phyloP scores from a whole-genome alignment of 2,888 invertebrate genomes.

The Drosophila pegasa region DNA sequence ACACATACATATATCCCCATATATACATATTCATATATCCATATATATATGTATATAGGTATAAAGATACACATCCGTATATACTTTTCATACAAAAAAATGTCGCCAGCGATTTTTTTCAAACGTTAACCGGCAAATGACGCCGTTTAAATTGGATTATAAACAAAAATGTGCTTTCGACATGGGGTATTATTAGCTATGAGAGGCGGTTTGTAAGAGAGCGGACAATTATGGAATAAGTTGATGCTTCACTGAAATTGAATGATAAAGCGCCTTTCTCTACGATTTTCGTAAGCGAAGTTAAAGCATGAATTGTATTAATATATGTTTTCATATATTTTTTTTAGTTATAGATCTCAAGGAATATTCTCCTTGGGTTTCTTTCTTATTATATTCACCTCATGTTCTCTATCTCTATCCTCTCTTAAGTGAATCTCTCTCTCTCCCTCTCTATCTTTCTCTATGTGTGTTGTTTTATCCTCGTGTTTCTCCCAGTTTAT shows the following conservation, averaged over 20 bases:
- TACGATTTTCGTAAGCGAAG: neutral
- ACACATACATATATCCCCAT: neutral
- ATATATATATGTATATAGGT: constrained; percentile 10
- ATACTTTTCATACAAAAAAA: constrained; percentile 31
- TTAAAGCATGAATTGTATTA: neutral
- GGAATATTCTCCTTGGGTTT: neutral
- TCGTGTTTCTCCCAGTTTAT: too few species aligned
- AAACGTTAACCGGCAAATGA: constrained; percentile 26
- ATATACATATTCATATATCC: neutral
- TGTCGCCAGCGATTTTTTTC: constrained; percentile 30
- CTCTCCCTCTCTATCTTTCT: neutral
- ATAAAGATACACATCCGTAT: constrained; percentile 17
- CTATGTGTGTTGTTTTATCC: too few species aligned
- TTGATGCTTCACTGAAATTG: neutral
- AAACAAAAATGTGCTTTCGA: constrained; percentile 3
- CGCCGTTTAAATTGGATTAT: constrained; percentile 59
- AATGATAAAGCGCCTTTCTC: neutral
- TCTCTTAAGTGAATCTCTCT: neutral
- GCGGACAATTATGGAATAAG: neutral
- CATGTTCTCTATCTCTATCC: neutral
- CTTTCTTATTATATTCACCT: neutral
- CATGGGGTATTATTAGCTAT: neutral
- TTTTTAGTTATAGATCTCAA: too few species aligned
- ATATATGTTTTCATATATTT: too few species aligned
- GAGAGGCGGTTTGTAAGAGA: neutral